phyloP scores from a whole-genome alignment of 2,113 vertebrate species.

The Megaleporinus macrocephalus region DNA sequence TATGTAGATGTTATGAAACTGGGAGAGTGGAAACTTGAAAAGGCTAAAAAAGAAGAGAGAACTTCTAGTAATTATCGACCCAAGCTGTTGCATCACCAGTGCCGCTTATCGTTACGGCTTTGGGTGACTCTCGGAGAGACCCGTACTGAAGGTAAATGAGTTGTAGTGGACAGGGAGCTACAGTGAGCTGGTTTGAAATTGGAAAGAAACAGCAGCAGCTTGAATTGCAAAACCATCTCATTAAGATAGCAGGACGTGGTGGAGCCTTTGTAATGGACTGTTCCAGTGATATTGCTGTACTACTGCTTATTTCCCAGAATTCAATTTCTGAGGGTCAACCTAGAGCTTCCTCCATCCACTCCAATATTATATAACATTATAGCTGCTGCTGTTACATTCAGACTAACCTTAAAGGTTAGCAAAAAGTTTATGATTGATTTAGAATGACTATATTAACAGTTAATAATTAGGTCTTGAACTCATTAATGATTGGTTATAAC shows the following conservation, averaged over 20 bases:
- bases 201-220: background rate
- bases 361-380: too few species aligned
- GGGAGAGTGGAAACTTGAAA: background rate
- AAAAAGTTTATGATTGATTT: too few species aligned
- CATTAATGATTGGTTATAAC: too few species aligned
- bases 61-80: background rate
- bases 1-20: conserved; percentile 7
- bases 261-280: background rate
- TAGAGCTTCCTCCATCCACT: too few species aligned
- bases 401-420: too few species aligned
- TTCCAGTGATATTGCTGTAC: background rate
- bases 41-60: background rate
- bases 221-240: background rate
- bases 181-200: background rate
- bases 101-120: background rate
- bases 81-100: background rate
- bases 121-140: background rate
- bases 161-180: background rate
- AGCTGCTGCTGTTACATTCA: too few species aligned
- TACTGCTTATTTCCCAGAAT: background rate
- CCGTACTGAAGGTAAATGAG: background rate
- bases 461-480: too few species aligned
- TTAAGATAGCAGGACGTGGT: background rate
- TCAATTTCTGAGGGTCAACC: background rate
- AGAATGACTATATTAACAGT: too few species aligned